Conservation (phyloP, 2,888 invertebrate genomes). For the Graphium colonna region DNA sequence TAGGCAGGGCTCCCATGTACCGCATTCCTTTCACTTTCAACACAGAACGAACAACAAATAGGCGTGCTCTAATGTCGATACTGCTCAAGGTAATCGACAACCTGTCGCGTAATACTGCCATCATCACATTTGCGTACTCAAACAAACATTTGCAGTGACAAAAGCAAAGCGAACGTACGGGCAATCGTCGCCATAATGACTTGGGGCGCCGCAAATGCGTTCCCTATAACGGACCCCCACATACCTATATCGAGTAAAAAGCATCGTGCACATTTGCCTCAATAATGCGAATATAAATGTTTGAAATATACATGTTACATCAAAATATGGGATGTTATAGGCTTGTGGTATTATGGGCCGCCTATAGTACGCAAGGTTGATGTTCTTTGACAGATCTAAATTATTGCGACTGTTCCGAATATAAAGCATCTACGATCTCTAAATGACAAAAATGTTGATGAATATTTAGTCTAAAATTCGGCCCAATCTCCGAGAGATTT, state of each 20-base stretch:
- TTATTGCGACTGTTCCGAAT: too few species aligned
- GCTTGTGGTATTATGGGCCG: too few species aligned
- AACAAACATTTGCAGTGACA: constrained; percentile 60
- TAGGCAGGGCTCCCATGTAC: constrained; percentile 17
- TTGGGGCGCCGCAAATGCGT: constrained; percentile 56
- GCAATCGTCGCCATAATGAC: constrained; percentile 57
- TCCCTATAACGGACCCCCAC: constrained; percentile 56
- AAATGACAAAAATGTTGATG: too few species aligned
- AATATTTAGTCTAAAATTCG: too few species aligned
- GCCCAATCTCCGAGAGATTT: too few species aligned
- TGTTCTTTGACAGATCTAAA: too few species aligned
- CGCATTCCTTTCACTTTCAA: constrained; percentile 48
- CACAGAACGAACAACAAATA: constrained; percentile 44
- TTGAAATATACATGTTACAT: too few species aligned
- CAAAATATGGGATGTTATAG: too few species aligned
- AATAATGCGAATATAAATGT: constrained; percentile 4
- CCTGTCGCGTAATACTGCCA: constrained; percentile 44
- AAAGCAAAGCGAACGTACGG: constrained; percentile 49
- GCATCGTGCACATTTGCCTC: constrained; percentile 7
- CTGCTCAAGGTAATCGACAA: constrained; percentile 44
- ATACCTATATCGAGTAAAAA: constrained; percentile 21
- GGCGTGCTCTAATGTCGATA: constrained; percentile 35
- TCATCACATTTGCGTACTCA: constrained; percentile 51
- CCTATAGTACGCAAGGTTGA: too few species aligned
- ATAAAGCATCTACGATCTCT: too few species aligned